phyloP scores from a whole-genome alignment of 2,797 vertebrate species.

The Falco berigora region DNA sequence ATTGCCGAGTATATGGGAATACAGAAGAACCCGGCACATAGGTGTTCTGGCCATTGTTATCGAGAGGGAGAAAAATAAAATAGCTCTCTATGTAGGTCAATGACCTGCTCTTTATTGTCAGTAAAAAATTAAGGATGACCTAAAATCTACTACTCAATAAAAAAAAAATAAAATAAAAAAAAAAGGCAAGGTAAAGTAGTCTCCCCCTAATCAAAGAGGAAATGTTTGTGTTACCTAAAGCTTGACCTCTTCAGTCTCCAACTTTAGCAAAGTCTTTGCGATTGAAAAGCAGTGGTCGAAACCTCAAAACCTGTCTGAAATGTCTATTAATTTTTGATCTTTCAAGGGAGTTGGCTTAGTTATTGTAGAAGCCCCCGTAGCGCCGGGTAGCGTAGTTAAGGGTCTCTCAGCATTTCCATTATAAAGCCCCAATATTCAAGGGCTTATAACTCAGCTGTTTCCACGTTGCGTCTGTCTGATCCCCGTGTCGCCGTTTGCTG shows the following conservation, averaged over 20 bases:
- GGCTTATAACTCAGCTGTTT: constrained; percentile 10
- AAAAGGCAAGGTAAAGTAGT: constrained; percentile 55
- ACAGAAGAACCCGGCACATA: constrained; percentile 65
- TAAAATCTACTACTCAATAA: constrained; percentile 71
- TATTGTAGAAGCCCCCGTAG: constrained; percentile 55
- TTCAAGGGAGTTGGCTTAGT: constrained; percentile 56
- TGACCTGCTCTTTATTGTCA: constrained; percentile 72
- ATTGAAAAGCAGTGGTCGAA: constrained; percentile 62
- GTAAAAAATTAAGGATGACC: constrained; percentile 77
- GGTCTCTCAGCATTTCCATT: constrained; percentile 57
- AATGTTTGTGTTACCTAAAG: constrained; percentile 71
- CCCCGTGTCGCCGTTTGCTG: neutral
- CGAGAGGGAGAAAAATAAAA: constrained; percentile 70
- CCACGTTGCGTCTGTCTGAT: neutral
- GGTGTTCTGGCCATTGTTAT: constrained; percentile 73
- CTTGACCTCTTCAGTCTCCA: constrained; percentile 69
- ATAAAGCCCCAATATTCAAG: constrained; percentile 49
- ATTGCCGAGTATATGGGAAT: constrained; percentile 66
- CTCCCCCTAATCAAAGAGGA: constrained; percentile 70
- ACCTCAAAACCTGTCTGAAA: constrained; percentile 66
- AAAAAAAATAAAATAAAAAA: constrained; percentile 22
- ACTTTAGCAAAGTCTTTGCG: constrained; percentile 68
- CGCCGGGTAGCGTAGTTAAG: constrained; percentile 32
- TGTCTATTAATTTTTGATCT: constrained; percentile 71
- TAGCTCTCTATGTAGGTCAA: constrained; percentile 76